Evolutionary conservation across 2,113 vertebrate genomes (phyloP).

Genomic region (Ammodytes dubius): DNA sequence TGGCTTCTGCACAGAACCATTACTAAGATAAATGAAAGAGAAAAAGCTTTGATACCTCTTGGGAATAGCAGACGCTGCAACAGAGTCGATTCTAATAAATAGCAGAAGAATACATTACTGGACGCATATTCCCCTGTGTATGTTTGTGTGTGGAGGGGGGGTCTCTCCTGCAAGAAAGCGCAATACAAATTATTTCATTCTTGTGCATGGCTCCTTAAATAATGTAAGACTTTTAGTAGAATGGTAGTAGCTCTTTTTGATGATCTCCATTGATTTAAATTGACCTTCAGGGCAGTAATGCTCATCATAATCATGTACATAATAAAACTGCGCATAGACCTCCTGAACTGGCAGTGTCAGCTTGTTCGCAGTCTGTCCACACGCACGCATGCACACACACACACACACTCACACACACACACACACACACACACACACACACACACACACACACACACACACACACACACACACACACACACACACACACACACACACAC

Average conservation of each 20-base stretch:
- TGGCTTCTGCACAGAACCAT: conserved; percentile 30
- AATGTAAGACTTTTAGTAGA: background rate
- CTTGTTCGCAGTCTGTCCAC: background rate
- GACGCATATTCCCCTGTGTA: conserved; percentile 4
- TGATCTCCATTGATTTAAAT: conserved; percentile 17
- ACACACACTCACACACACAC: conserved; percentile 24
- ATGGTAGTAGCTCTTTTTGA: background rate
- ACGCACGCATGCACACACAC: conserved; percentile 5
- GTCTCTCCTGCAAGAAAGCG: background rate
- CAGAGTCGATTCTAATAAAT: conserved; percentile 24
- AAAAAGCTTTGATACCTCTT: conserved; percentile 18
- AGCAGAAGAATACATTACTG: conserved; percentile 5
- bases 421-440: conserved; percentile 21
- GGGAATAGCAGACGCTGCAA: background rate
- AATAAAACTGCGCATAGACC: background rate
- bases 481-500: conserved; percentile 31
- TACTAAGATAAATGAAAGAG: conserved; percentile 43
- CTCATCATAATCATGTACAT: background rate
- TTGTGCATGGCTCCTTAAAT: background rate
- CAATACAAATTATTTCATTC: background rate
- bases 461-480: conserved; percentile 32
- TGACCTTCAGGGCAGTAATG: background rate
- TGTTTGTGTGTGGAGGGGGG: too few relatives aligned
- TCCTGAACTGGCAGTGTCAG: conserved; percentile 5
- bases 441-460: conserved; percentile 29